A percentile compares a stretch with the other conserved stretches of the same genome.
Evolutionary conservation across 2,113 vertebrate genomes (phyloP).

Genomic region (Leucosticte australis): DNA sequence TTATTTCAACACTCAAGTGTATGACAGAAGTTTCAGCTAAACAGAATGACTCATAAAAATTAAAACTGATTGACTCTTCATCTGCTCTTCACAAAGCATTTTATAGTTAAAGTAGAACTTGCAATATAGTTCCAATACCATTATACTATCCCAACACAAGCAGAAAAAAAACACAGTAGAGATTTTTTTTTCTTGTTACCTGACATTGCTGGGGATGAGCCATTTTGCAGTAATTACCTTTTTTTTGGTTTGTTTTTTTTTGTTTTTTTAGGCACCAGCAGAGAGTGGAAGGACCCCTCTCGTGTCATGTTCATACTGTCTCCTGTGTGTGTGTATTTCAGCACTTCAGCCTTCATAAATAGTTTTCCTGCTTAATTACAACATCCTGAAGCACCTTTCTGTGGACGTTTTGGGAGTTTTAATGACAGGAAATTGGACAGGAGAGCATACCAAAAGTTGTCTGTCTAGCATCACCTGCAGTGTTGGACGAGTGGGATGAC

Average conservation of each 20-base stretch:
- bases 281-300: background rate
- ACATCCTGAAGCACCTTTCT: background rate
- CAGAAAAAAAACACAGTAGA: accelerated
- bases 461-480: background rate
- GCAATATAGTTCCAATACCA: background rate
- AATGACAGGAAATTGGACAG: background rate
- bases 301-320: background rate
- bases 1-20: background rate
- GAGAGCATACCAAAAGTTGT: background rate
- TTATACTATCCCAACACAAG: background rate
- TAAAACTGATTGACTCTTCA: background rate
- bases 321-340: background rate
- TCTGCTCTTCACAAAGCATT: background rate
- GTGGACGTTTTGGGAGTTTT: background rate
- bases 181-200: background rate
- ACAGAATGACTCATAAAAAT: background rate
- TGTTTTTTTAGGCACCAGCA: background rate
- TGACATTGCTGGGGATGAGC: background rate
- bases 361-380: background rate
- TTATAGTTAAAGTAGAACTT: background rate
- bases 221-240: background rate
- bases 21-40: background rate
- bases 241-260: too few species aligned
- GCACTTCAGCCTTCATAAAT: background rate
- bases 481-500: background rate